Percentiles rank a stretch among this genome's conserved stretches.
Conservation (phyloP, 2,797 vertebrate species). For the Anabacerthia variegaticeps region DNA sequence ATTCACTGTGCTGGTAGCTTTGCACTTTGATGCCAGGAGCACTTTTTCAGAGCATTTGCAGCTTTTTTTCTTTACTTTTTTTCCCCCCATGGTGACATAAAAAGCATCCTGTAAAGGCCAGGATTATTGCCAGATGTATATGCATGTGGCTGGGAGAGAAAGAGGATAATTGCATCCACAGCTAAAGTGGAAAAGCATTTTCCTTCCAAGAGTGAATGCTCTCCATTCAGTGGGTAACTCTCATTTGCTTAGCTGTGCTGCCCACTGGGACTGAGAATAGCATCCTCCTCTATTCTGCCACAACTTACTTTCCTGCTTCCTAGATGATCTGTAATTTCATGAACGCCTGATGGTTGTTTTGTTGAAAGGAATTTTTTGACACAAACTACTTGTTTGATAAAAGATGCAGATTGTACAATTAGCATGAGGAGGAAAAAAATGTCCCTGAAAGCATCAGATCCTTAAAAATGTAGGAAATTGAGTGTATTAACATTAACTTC, state of each 20-base stretch:
- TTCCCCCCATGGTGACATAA: accelerated
- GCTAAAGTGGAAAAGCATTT: background rate
- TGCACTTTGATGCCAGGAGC: background rate
- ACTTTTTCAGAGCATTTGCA: background rate
- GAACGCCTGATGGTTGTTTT: background rate
- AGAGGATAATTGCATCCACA: background rate
- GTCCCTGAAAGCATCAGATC: background rate
- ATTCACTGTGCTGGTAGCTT: background rate
- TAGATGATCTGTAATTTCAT: background rate
- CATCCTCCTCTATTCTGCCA: background rate
- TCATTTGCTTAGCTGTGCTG: background rate
- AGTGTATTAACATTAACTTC: background rate
- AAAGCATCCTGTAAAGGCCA: background rate
- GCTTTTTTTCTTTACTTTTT: background rate
- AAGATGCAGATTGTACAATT: background rate
- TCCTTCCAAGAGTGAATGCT: background rate
- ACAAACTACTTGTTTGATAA: background rate
- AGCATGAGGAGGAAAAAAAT: background rate
- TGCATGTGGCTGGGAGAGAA: background rate
- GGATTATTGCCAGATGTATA: background rate
- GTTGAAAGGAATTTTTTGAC: constrained; percentile 1
- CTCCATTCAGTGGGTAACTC: background rate
- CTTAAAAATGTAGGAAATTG: background rate
- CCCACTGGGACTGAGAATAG: background rate
- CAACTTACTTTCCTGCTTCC: background rate